A percentile compares a stretch with the other conserved stretches of the same genome.
Conservation (phyloP, 2,888 invertebrate genomes). For the Temnothorax unifasciatus region DNA sequence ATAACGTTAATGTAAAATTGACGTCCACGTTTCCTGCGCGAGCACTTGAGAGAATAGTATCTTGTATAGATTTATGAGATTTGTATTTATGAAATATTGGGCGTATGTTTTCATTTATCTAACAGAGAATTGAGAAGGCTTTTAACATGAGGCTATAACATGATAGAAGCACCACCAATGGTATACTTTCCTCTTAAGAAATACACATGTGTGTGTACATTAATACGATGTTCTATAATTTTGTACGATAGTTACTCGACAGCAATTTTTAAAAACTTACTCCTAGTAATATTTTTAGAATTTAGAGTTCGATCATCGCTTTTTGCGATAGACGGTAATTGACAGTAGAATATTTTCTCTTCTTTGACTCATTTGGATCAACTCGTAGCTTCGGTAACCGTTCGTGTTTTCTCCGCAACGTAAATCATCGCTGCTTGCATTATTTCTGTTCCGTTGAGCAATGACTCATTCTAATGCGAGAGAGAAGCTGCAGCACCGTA, state of each 20-base stretch:
- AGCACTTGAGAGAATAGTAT: conserved; percentile 8
- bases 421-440: conserved; percentile 4
- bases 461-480: conserved; percentile 32
- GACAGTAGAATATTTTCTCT: not conserved
- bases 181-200: not conserved
- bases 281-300: not conserved
- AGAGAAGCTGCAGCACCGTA: conserved; percentile 10
- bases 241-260: not conserved
- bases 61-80: conserved; percentile 32
- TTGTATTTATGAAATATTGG: not conserved
- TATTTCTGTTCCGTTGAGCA: conserved; percentile 35
- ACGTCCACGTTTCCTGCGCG: not conserved
- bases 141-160: not conserved
- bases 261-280: not conserved
- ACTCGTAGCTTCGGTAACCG: not conserved
- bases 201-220: not conserved
- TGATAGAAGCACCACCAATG: not conserved
- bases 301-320: not conserved
- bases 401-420: not conserved
- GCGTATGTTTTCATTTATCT: not conserved
- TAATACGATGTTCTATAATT: not conserved
- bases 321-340: not conserved
- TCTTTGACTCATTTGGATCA: not conserved
- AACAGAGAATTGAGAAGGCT: not conserved
- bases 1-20: conserved; percentile 40